Base-by-base conservation (phyloP, 2,888 invertebrate species). In the Drosophila neonasuta region DNA sequence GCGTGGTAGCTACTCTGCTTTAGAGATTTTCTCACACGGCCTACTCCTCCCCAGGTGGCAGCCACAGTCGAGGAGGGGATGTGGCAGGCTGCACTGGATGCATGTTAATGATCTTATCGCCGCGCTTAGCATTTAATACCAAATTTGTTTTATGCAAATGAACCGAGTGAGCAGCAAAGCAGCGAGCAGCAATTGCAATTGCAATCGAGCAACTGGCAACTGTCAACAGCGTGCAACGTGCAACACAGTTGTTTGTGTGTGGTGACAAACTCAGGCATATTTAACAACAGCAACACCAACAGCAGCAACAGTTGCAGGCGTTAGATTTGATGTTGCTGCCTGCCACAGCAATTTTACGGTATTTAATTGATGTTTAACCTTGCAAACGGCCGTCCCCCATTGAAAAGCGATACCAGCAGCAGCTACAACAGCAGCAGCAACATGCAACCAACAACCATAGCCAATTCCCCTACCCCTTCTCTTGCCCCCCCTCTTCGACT, bases 141-240 rank as follows among this genome's bases (percentile, higher is more conserved):
- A 87, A 88, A 88, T 88, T 88, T 88, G 89, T 88, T 88, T 87
- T 88, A 88, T 88, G 89, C 89, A 88, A 88, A 88, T 88, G 87
- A 86, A 84, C 82, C 68, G 68, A 63, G 68, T 42, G 64, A 45
- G 42, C 50, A 36, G 68, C 73, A 62, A 44, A 45, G 42, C 50
- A 36, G 68, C 73, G 62, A 44, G 42, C 49, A 63, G 60, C 71
- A 52, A 46, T 34, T 59, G 57, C 55, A 68, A 57, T 17, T 73
- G 71, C 51, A 63, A 62, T 41, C 36, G 36, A 55, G 44, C 10
- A 24, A 36, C 51, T 44, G 8, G 52, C 52, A 46, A 60, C 44
- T 52, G 46, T 39, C 56, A 61, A 32, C 59, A 52, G 10, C 72
- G 51, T 45, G 54, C 62, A 30, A 56, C 36, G 39, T 41, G 69